These are phyloP conservation scores for Fregetta grallaria DNA, from an alignment of 2,113 vertebrate genomes.

Conservation along the genomic window DNA sequence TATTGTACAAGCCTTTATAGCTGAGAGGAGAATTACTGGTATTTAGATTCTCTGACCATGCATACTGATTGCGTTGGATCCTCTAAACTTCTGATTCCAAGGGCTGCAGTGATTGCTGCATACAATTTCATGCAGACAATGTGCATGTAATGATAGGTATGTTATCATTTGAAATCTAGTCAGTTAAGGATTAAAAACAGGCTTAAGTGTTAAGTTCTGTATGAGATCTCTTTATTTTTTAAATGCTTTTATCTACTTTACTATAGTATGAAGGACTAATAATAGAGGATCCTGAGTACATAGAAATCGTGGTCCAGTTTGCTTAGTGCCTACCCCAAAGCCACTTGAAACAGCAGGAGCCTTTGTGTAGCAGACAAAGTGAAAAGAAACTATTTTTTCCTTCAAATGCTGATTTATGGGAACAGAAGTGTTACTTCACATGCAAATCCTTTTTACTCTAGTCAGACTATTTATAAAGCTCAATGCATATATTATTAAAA, in stretches of 20 bases:
- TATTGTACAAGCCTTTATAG: not conserved
- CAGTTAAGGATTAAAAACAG: slow-evolving; percentile 33
- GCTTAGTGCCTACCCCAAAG: slow-evolving; percentile 1
- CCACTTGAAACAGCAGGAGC: not conserved
- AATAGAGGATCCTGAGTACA: not conserved
- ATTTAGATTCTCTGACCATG: not conserved
- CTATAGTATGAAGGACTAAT: not conserved
- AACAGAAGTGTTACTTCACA: not conserved
- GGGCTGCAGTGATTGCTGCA: not conserved
- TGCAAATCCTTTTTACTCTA: not conserved
- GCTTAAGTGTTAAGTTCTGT: not conserved
- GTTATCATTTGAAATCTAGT: not conserved
- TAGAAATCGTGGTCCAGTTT: not conserved
- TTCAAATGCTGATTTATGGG: not conserved
- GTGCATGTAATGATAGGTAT: not conserved
- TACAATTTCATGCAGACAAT: not conserved
- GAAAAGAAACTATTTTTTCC: not conserved
- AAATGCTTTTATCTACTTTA: slow-evolving; percentile 16
- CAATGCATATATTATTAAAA: not conserved
- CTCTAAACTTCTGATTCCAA: not conserved
- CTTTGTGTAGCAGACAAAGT: not conserved
- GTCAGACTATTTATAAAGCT: not conserved
- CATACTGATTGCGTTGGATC: not conserved
- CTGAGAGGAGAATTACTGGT: not conserved
- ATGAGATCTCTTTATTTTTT: not conserved